Base-by-base conservation (phyloP, 2,113 vertebrate species). In the Callopanchax toddi region DNA sequence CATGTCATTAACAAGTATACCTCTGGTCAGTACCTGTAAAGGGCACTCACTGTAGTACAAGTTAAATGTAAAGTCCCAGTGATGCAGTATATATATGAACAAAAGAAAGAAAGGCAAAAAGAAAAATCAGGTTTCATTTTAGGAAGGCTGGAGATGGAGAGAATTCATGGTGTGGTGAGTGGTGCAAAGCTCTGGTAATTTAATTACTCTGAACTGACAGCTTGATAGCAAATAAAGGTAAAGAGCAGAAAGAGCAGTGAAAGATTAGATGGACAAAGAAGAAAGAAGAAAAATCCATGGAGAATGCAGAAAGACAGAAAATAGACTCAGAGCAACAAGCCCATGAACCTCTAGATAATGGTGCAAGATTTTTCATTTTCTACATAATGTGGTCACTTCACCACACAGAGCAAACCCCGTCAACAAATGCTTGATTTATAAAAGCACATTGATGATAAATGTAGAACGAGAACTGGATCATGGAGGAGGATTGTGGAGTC, bases 371-470 rank as follows among this genome's bases (percentile, higher is more conserved):
- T 12, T 46, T 56, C 20, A 44, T 12, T 53, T 67, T 73, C 39
- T 17, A 64, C 55, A 8, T 53, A 66, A 57, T 49, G 22, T 50
- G 67, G 39, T 50, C 43, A 58, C 40, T 15, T 65, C 25, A 42
- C 20, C 43, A 26, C 48, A 66, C 58, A 29, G 18, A 18, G 51
- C 21, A 64, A 40, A 5, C 17, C 46, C 25, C 34, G 62, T 61
- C 44, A 59, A 42, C 18, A 68, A 70, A 56, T 39, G 45, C 13
- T 25, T 17, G 8, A 11, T 36, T 36, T 6, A 36, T 6, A 11
- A 42, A 17, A n/a, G 20, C 36, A 20, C 56, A 20, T 25, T 3
- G 15, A 22, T 71, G 64, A 78, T 67, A 16, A 71, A 78, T 74
- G 55, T 57, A 53, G 44, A 34, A 2, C 39, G 20, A 40, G 26